phyloP scores from a whole-genome alignment of 1,140 invertebrate species.

The Gryllus bimaculatus region DNA sequence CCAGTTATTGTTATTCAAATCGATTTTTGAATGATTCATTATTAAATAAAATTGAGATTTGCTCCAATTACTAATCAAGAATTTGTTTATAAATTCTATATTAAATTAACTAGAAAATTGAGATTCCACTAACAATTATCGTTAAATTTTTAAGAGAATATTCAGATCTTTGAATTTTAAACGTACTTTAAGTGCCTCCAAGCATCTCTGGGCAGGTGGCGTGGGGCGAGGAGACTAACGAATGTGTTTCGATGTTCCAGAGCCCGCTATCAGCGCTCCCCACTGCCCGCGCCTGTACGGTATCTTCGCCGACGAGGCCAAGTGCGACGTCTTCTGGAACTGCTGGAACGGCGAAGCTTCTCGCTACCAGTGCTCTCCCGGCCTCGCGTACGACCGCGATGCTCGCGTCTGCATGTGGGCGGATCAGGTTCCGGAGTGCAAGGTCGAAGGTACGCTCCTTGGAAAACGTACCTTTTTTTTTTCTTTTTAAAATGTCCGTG shows the following conservation, averaged over 20 bases:
- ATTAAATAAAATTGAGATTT: no score
- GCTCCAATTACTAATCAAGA: no score
- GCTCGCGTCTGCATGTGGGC: constrained; percentile 91
- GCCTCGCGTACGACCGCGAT: constrained; percentile 85
- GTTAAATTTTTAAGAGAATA: no score
- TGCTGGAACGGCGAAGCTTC: constrained; percentile 92
- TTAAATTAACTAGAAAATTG: no score
- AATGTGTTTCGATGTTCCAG: constrained; percentile 35
- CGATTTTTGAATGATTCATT: no score
- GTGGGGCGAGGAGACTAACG: no score
- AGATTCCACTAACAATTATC: no score
- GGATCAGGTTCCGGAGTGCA: constrained; percentile 85
- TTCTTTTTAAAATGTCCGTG: background rate
- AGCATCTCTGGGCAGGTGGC: no score
- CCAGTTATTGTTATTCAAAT: no score
- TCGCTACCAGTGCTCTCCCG: constrained; percentile 87
- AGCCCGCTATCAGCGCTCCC: constrained; percentile 73
- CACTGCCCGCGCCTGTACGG: constrained; percentile 83
- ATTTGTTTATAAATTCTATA: no score
- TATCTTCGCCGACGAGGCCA: constrained; percentile 79
- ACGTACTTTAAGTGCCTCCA: no score
- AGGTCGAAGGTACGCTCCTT: constrained; percentile 58
- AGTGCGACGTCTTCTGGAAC: constrained; percentile 92
- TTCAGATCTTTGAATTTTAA: no score
- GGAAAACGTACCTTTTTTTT: background rate